Evolutionary conservation across 2,888 invertebrate species (phyloP).

Genomic region (Coelogynopora nodosa): DNA sequence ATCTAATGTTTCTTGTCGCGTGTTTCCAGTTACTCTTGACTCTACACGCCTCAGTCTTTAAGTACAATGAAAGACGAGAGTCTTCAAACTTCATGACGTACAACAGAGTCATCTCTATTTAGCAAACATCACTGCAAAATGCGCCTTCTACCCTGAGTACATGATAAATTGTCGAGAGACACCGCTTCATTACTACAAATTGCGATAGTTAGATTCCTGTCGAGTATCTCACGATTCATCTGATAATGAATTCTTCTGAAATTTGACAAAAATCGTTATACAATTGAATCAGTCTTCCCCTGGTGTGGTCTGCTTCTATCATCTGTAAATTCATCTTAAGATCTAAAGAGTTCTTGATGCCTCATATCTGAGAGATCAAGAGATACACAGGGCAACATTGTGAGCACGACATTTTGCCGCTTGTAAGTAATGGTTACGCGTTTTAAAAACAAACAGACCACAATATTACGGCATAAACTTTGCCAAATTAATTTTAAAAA

Average conservation of each 20-base stretch:
- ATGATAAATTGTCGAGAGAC: too few relatives aligned
- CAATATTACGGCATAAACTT: not conserved
- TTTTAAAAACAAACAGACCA: not conserved
- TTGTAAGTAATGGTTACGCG: not conserved
- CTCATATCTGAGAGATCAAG: not conserved
- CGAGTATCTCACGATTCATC: not conserved
- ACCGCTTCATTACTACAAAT: not conserved
- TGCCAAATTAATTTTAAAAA: too few relatives aligned
- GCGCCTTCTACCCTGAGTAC: not conserved
- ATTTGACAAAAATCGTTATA: not conserved
- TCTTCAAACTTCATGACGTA: not conserved
- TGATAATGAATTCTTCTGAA: not conserved
- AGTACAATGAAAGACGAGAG: not conserved
- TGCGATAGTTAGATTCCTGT: not conserved
- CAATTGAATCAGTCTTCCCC: not conserved
- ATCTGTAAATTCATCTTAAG: not conserved
- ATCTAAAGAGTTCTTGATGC: not conserved
- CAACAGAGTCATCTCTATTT: not conserved
- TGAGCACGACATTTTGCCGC: not conserved
- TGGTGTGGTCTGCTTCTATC: not conserved
- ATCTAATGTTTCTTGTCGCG: not conserved
- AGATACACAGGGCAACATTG: not conserved
- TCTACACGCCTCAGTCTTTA: not conserved
- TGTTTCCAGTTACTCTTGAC: not conserved
- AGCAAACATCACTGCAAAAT: not conserved